Evolutionary conservation across 2,113 vertebrate species (phyloP).

Genomic region (Sinosuthora webbiana): DNA sequence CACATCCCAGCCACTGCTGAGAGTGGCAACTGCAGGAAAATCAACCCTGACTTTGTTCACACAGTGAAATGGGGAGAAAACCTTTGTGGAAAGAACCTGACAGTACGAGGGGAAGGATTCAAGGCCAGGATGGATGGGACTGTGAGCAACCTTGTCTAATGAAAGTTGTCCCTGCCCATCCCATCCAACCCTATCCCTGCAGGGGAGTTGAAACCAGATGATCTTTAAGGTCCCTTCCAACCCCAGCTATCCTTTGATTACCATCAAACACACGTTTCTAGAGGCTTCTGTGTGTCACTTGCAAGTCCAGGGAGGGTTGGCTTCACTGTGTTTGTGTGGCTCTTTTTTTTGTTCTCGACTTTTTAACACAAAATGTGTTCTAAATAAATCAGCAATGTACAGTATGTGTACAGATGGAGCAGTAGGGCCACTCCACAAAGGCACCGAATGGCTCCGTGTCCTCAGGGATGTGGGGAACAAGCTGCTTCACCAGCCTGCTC

Average conservation of each 20-base stretch:
- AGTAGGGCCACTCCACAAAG: background rate
- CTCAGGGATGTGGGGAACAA: background rate
- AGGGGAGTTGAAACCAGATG: background rate
- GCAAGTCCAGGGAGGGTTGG: background rate
- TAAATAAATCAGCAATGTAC: background rate
- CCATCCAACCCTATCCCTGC: background rate
- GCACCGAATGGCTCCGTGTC: fast-evolving
- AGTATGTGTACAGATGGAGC: background rate
- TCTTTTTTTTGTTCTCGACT: background rate
- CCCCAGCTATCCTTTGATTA: background rate
- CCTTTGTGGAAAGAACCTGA: background rate
- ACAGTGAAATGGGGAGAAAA: background rate
- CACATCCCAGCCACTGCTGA: background rate
- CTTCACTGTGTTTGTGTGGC: background rate
- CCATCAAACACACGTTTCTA: background rate
- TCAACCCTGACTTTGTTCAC: background rate
- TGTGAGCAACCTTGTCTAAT: background rate
- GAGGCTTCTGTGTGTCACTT: background rate
- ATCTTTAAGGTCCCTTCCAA: background rate
- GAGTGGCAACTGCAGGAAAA: background rate
- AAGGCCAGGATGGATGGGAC: background rate
- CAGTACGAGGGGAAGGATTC: background rate
- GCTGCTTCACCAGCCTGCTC: background rate
- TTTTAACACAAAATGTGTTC: background rate
- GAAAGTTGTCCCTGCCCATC: background rate